phyloP scores from a whole-genome alignment of 2,113 vertebrate genomes.

The Hemicordylus capensis region DNA sequence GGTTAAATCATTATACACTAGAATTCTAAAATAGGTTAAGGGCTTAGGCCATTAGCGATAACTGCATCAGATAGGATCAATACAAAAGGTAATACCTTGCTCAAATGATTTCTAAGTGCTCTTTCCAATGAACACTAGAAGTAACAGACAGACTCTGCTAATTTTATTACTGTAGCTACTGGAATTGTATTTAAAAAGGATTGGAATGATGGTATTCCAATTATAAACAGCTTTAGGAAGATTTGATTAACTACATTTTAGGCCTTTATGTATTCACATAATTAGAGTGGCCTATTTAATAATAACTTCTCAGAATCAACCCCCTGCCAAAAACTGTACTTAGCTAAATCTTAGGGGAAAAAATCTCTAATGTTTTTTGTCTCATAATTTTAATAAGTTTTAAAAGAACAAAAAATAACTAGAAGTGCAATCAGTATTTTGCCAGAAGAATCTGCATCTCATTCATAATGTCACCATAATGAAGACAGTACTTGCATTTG shows the following conservation, averaged over 20 bases:
- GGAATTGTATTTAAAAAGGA: slow-evolving; percentile 9
- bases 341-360: not conserved
- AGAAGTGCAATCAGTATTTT: not conserved
- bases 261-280: not conserved
- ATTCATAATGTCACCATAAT: not conserved
- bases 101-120: slow-evolving; percentile 6
- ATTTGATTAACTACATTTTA: slow-evolving; percentile 24
- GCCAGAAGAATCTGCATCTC: not conserved
- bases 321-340: slow-evolving; percentile 2
- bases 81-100: not conserved
- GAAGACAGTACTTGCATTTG: not conserved
- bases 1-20: not conserved
- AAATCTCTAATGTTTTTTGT: not conserved
- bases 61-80: slow-evolving; percentile 8
- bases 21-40: slow-evolving; percentile 4
- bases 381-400: not conserved
- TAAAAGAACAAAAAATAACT: not conserved
- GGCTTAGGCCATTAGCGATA: not conserved
- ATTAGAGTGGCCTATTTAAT: slow-evolving; percentile 21
- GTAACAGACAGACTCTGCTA: not conserved
- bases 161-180: slow-evolving; percentile 9
- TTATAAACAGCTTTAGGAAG: slow-evolving; percentile 29
- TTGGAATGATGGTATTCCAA: not conserved
- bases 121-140: not conserved
- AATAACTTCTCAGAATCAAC: slow-evolving; percentile 12